Base-by-base conservation (phyloP, 2,113 vertebrate species). In the Tetrax tetrax region DNA sequence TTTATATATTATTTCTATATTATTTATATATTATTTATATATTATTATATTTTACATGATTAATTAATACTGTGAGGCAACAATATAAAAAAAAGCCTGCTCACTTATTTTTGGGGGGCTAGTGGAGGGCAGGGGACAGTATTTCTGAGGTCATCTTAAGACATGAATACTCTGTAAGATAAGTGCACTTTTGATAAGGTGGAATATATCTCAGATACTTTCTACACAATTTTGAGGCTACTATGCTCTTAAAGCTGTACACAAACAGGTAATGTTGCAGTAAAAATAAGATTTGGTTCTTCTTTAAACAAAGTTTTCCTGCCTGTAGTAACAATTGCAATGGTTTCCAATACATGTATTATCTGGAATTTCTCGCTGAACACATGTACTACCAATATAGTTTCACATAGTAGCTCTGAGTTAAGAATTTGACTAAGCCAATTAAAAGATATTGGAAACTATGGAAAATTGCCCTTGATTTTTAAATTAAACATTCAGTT, bases 361-460 rank as follows among this genome's bases (percentile, higher is more conserved):
- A 8, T 25, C 14, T 61, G 22, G 19, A 87, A 70, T 61, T 53
- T 91, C 78, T 75, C 3, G 3, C 28, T 66, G 28, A 84, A 54
- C 9, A 9, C 10, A 15, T 4, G 1, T 31, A 50, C 17, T 59
- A 64, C 21, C 17, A 64, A 38, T 51, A 47, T 2, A 0, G 3
- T 76, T 68, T 83, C 57, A 74, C 33, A 53, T 33, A 33, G 23
- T 29, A 66, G 3, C 31, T 87, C 63, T 35, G 23, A 87, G 27
- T 48, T 74, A 50, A 87, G 37, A 75, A 87, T 38, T 78, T 71
- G 51, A 45, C 24, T 28, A 61, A 65, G 3, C 4, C 12, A 43
- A 28, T 0, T 65, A 6, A 82, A 89, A 87, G 41, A 43, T 29
- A 38, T 2, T 37, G 33, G 84, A 91, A 75, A 31, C 10, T 47